Evolutionary conservation across 1,140 invertebrate genomes (phyloP), one percentile per base, ranked within the genome.

Genomic region (Drosophila leontia): DNA sequence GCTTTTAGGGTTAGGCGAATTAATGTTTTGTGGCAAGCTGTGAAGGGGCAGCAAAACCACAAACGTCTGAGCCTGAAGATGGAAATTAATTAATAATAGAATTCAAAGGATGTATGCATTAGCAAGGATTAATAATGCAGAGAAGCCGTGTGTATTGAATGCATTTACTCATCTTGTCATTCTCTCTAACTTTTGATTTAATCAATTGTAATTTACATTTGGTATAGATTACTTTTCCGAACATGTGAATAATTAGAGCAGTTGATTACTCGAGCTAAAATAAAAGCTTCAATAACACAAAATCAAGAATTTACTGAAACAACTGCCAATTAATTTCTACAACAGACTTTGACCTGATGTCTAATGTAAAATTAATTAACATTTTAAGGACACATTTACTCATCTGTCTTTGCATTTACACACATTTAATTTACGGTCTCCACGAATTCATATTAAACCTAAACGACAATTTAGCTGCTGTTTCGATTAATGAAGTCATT

Each of bases 1-100:
- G 81, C 76, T 80, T 62, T 83, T 84, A 70, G 80, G 69, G 48
- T 65, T 75, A 50, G 35, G 8, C 57, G 53, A 77, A 65, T 74
- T 59, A 69, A 69, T 72, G 67, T 51, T 63, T 67, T 62, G 51
- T 61, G 74, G 45, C 26, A 17, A 34, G 19, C 35, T 17, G 23
- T 23, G 48, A 47, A 47, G 62, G 12, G 34, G 17, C 13, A 23
- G 15, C n/a, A 41, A 19, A 26, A n/a, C 44, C 35, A 12, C 35
- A 62, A 42, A 34, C 0, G 32, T 34, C 17, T 37, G 2, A n/a
- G 45, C 9, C 29, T 9, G 23, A 34, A 35, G 19, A 50, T 58
- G 35, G 26, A 59, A 44, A 41, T 51, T 51, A 59, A 68, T 55
- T 51, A 37, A 70, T 70, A 63, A 63, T 63, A 13, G 12, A 45